Evolutionary conservation across 2,113 vertebrate species (phyloP), one percentile per base, ranked within the genome.

Genomic region (Mus pahari): DNA sequence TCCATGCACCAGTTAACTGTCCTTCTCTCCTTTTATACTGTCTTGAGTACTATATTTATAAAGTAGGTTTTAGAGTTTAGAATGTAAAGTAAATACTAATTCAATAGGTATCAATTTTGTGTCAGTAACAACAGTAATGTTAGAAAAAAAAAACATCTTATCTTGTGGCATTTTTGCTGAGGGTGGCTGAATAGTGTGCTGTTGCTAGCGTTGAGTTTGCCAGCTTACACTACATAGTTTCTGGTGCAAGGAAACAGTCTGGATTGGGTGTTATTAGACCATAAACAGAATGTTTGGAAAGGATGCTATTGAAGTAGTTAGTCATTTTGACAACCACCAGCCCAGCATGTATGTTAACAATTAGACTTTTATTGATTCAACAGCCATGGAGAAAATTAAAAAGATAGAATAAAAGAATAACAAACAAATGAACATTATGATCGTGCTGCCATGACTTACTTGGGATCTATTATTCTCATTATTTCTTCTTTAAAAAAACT

Each of bases 401-500:
- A 84, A 50, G 7, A 0, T 20, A 39, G 1, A 4, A 2, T 14
- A 1, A 50, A 26, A 78, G 26, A 2, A 16, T 9, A 84, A 62
- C 19, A 9, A 83, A 87, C 20, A 79, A 53, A 86, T 68, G 16
- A 62, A 62, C 22, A 50, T 78, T 36, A 50, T 0, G 2, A 28
- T 4, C 1, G 5, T 64, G 7, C 16, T 62, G 39, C 19, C 3
- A 24, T 45, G n/a, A 2, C 13, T 79, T 78, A 4, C 24, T 31
- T 78, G 66, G 31, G 5, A 16, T 31, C 36, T 6, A 9, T 68
- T 82, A 36, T 28, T 24, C 19, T 71, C 22, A 62, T 4, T 28
- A 64, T 39, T 93, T 88, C 11, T 75, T 95, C 53, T 82, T 84
- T 60, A 55, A 39, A 70, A 70, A 89, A 81, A n/a, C 8, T 36